These are phyloP conservation scores for Bergia sp. DNA, from an alignment of 92 coral and sea anemone genomes.

Conservation along the genomic window DNA sequence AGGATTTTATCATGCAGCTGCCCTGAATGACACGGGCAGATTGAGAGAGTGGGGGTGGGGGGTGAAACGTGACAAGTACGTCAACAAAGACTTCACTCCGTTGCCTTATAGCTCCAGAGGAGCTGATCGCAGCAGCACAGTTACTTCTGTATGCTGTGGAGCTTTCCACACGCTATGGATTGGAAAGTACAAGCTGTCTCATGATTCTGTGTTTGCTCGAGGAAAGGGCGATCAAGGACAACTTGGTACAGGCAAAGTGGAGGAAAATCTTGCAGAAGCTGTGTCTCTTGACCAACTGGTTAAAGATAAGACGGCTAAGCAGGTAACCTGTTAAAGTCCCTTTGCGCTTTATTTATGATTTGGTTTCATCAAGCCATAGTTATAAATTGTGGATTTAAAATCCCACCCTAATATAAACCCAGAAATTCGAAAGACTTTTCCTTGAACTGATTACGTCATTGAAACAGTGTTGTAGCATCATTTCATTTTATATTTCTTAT, in stretches of 20 bases:
- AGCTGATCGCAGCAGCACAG: slow-evolving; percentile 43
- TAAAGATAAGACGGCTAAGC: not conserved
- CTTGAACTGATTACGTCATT: no score
- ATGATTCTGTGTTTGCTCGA: slow-evolving; percentile 62
- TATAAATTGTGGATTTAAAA: no score
- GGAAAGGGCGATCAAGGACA: slow-evolving; percentile 66
- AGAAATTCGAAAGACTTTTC: no score
- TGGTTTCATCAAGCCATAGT: no score
- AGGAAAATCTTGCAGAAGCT: not conserved
- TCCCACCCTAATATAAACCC: no score
- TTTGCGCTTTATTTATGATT: no score
- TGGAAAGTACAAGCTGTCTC: slow-evolving; percentile 36
- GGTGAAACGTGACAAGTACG: slow-evolving; percentile 27
- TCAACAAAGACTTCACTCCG: slow-evolving; percentile 6
- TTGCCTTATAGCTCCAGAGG: slow-evolving; percentile 45
- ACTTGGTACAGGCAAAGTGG: slow-evolving; percentile 59
- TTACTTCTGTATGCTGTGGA: slow-evolving; percentile 68
- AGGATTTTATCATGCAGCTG: slow-evolving; percentile 60
- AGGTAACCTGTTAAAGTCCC: not conserved
- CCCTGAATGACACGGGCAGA: slow-evolving; percentile 49
- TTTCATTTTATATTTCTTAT: no score
- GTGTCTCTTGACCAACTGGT: slow-evolving; percentile 1
- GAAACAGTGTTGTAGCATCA: no score
- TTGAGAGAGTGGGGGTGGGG: slow-evolving; percentile 66
- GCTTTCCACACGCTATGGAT: slow-evolving; percentile 63